Percentiles rank a stretch among this genome's conserved stretches.
Evolutionary conservation across 2,113 vertebrate species (phyloP).

Genomic region (Holacanthus passer): DNA sequence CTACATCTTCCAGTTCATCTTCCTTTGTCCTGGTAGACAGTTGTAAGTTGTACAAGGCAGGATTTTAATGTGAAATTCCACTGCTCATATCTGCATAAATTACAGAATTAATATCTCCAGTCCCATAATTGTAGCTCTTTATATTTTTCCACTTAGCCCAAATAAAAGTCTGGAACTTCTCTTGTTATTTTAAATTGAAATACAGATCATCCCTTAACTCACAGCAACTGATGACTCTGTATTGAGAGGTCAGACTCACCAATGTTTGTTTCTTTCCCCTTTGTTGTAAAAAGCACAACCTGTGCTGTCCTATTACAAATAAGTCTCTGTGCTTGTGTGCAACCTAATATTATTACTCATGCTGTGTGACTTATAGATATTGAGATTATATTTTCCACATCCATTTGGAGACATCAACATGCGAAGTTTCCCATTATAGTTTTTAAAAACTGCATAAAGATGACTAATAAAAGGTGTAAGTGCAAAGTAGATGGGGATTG

Average conservation of each 20-base stretch:
- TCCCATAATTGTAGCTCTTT: neutral
- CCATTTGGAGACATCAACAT: too few relatives aligned
- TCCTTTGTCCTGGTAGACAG: neutral
- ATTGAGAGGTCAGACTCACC: neutral
- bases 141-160: neutral
- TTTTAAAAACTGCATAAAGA: too few relatives aligned
- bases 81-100: neutral
- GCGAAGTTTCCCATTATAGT: too few relatives aligned
- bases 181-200: neutral
- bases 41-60: neutral
- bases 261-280: neutral
- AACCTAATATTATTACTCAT: too few relatives aligned
- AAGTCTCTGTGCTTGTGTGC: too few relatives aligned
- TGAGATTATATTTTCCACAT: too few relatives aligned
- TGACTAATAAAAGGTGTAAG: neutral
- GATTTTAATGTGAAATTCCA: slow-evolving; percentile 5
- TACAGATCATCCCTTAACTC: neutral
- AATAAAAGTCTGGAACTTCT: neutral
- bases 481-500: neutral
- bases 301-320: neutral
- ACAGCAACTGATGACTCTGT: neutral
- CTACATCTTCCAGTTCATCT: neutral
- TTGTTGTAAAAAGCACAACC: neutral
- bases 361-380: too few relatives aligned
- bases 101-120: neutral